Conservation (phyloP, 2,797 vertebrate genomes). For the Betta splendens region DNA sequence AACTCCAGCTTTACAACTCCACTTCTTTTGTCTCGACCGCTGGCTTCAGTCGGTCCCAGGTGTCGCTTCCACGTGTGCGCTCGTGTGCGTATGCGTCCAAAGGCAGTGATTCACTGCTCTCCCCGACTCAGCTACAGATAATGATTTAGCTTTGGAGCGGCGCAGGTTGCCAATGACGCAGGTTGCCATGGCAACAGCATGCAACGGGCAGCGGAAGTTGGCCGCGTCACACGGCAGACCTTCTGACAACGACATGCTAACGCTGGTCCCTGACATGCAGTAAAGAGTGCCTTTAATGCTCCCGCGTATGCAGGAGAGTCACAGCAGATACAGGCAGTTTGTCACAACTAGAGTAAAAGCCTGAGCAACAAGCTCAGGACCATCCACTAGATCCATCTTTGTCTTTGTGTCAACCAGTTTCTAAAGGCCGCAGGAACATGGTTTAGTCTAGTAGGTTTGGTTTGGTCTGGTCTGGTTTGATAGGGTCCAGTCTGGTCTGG, state of each 20-base stretch:
- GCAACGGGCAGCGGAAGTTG: conserved; percentile 64
- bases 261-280: conserved; percentile 15
- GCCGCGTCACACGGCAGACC: conserved; percentile 56
- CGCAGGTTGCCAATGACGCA: conserved; percentile 72
- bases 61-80: conserved; percentile 11
- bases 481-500: too few relatives aligned
- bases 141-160: conserved; percentile 77
- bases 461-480: too few relatives aligned
- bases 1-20: conserved; percentile 39
- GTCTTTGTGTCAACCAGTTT: too few relatives aligned
- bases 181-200: conserved; percentile 77
- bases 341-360: not conserved
- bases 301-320: not conserved
- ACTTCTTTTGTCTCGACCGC: conserved; percentile 48
- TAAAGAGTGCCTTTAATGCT: conserved; percentile 4
- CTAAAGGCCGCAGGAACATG: too few relatives aligned
- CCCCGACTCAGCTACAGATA: conserved; percentile 63
- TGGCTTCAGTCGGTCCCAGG: conserved; percentile 44
- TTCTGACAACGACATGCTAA: conserved; percentile 35
- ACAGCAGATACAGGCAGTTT: not conserved
- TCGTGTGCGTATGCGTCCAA: conserved; percentile 23
- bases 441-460: too few relatives aligned
- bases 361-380: not conserved
- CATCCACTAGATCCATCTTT: too few relatives aligned
- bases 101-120: conserved; percentile 74